Evolutionary conservation across 2,797 vertebrate genomes (phyloP), one percentile per base, ranked within the genome.

Genomic region (Takifugu rubripes): DNA sequence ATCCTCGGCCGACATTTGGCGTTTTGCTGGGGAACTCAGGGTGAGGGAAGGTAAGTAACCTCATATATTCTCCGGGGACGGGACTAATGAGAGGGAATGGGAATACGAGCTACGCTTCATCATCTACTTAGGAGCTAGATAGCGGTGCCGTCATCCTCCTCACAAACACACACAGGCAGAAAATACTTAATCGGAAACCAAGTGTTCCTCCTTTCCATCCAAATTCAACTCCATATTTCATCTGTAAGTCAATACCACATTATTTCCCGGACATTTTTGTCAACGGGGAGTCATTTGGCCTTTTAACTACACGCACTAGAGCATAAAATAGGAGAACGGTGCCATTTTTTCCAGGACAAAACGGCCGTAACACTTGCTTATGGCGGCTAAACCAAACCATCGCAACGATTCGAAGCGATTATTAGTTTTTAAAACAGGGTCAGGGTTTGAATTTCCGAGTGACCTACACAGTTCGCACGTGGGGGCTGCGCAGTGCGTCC

Each of bases 31-130:
- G 72, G 77, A 79, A 70, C 65, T 64, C 59, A 21, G 59, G 56
- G 75, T 59, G 59, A 74, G 75, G 61, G 73, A 81, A 85, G 78
- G 79, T 87, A 86, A 85, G 84, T 79, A 87, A 85, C 74, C 87
- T 81, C 83, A 82, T 87, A 83, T 73, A 84, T 85, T 82, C 84
- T 84, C 79, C 48, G 52, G 70, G 68, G 68, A 59, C 46, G 26
- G 43, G 56, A 71, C 77, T 88, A 89, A 90, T 86, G 84, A 88
- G 81, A 72, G 77, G 62, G 79, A 88, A 86, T 88, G 79, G 82
- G 80, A 84, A 83, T 74, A 72, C 67, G 64, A 81, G 80, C 84
- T 65, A 81, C 61, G 54, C 78, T 90, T 76, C 84, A 87, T 90
- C 85, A 87, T 87, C 86, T 86, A 82, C 75, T 86, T 88, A 79